Base-by-base conservation (phyloP, 2,888 invertebrate genomes). In the Schrankia costaestrigalis region DNA sequence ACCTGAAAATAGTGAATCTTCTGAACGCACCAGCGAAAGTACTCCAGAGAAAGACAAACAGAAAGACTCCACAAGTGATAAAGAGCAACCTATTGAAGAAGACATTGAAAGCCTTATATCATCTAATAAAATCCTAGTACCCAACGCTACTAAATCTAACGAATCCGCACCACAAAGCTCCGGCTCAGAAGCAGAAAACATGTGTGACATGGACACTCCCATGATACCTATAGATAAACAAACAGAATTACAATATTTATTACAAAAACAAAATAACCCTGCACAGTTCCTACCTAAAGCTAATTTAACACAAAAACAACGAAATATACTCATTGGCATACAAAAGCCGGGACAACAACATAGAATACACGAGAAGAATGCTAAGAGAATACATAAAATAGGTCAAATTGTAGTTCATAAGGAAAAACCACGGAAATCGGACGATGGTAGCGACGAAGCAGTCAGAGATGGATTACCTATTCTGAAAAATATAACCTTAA, bases 91-190 rank as follows among this genome's bases (percentile, higher is more conserved):
- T 0, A 12, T 73, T 25, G 88, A 86, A 51, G 88, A 89, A 61
- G 89, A 89, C 31, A 89, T 89, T 1, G 89, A 89, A 48, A 85
- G 84, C 31, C 73, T 89, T 1, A 89, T 89, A 30, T 89, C 89
- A 0, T 84, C 88, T 0, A 89, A 89, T 42, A 89, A 86, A 56
- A 89, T 89, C 17, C 52, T 76, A 6, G 85, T 86, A 0, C 85
- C 86, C 0, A 77, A 72, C n/a, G 81, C 83, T 0, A 43, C 50
- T 0, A 75, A 76, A 11, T 34, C 63, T 0, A 56, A 48, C 1
- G 73, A 76, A 17, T 47, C 57, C 0, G 68, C 59, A 10, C 47
- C 58, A 3, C 69, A 60, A 1, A 83, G 76, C 9, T 82, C 83
- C 11, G 69, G 72, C 0, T 78, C 82, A 0, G 85, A 84, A 32